phyloP scores from a whole-genome alignment of 2,797 vertebrate species.

The Anguilla obscura region DNA sequence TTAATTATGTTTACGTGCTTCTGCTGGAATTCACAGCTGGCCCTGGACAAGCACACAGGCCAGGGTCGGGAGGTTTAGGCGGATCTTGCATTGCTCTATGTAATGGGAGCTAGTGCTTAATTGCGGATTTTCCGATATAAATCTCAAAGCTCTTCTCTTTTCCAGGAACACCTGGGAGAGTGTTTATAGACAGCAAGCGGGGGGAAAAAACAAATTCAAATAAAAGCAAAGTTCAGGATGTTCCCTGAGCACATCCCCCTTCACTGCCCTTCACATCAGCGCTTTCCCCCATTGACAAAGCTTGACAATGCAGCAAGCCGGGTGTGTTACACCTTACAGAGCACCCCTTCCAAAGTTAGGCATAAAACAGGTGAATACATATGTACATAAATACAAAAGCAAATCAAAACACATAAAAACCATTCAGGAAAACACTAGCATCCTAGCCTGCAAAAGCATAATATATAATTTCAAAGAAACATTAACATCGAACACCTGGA shows the following conservation, averaged over 20 bases:
- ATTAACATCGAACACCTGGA: not conserved
- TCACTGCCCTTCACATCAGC: too few relatives aligned
- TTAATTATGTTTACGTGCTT: conserved; percentile 7
- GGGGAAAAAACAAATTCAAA: conserved; percentile 15
- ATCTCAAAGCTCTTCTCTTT: conserved; percentile 12
- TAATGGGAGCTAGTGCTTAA: conserved; percentile 41
- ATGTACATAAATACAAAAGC: not conserved
- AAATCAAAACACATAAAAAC: not conserved
- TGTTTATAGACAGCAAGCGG: conserved; percentile 37
- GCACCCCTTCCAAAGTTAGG: not conserved
- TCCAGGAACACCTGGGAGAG: conserved; percentile 35
- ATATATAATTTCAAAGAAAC: not conserved
- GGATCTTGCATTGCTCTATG: conserved; percentile 31
- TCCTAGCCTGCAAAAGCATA: not conserved
- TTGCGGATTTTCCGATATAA: not conserved
- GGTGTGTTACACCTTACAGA: not conserved
- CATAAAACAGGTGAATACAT: not conserved
- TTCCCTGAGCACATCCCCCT: not conserved
- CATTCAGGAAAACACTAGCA: not conserved
- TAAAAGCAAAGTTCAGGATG: conserved; percentile 16
- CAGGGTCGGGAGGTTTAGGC: not conserved
- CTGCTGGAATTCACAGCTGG: conserved; percentile 23
- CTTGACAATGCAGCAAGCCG: not conserved
- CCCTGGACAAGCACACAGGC: not conserved
- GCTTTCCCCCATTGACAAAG: not conserved